Evolutionary conservation across 2,113 vertebrate species (phyloP).

Genomic region (Campylorhamphus procurvoides): DNA sequence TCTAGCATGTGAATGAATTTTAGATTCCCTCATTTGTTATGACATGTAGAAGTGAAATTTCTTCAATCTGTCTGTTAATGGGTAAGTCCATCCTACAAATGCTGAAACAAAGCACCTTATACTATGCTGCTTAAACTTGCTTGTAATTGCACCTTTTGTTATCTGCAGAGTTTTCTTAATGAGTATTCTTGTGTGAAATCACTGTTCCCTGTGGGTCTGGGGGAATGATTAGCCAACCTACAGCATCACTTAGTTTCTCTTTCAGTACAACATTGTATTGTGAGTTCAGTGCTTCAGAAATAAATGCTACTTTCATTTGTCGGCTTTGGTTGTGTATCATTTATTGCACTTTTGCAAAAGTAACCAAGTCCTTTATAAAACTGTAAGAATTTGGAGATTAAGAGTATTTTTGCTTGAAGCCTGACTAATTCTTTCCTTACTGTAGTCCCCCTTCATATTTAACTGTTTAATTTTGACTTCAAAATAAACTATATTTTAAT

Average conservation of each 20-base stretch:
- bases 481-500: not conserved
- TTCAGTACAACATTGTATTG: slow-evolving; percentile 76
- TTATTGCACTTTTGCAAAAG: not conserved
- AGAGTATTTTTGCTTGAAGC: not conserved
- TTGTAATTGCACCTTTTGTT: slow-evolving; percentile 84
- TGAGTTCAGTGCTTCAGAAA: slow-evolving; percentile 81
- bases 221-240: slow-evolving; percentile 65
- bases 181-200: slow-evolving; percentile 64
- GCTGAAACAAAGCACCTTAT: slow-evolving; percentile 82
- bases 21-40: slow-evolving; percentile 72
- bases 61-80: slow-evolving; percentile 70
- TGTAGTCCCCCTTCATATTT: not conserved
- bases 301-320: slow-evolving; percentile 79
- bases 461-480: not conserved
- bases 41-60: slow-evolving; percentile 70
- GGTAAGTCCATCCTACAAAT: slow-evolving; percentile 64
- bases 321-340: slow-evolving; percentile 20
- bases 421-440: not conserved
- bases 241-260: slow-evolving; percentile 74
- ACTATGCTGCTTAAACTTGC: slow-evolving; percentile 81
- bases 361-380: not conserved
- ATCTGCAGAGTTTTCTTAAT: slow-evolving; percentile 75
- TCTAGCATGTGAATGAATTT: slow-evolving; percentile 76
- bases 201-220: slow-evolving; percentile 71
- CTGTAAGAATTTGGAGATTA: not conserved